phyloP scores from a whole-genome alignment of 2,797 vertebrate genomes.

The Simalia tracyae region DNA sequence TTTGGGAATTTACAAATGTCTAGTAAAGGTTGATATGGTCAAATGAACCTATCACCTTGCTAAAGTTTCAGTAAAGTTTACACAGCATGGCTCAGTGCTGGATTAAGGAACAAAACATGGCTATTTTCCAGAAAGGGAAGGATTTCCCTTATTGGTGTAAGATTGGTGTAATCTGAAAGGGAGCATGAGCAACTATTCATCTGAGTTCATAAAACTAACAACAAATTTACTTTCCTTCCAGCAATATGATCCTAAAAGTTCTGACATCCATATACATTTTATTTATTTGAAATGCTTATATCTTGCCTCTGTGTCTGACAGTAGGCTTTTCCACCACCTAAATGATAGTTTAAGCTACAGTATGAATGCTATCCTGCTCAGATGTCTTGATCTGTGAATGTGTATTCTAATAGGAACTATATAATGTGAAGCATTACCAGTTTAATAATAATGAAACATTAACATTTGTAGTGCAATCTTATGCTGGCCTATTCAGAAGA shows the following conservation, averaged over 20 bases:
- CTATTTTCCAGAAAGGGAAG: background rate
- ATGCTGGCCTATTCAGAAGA: background rate
- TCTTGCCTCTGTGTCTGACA: background rate
- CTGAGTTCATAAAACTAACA: background rate
- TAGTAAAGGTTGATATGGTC: background rate
- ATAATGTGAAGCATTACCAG: background rate
- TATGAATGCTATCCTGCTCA: background rate
- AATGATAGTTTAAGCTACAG: background rate
- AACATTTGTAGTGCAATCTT: background rate
- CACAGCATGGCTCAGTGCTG: background rate
- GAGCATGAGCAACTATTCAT: background rate
- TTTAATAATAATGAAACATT: background rate
- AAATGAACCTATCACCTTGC: background rate
- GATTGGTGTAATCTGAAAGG: background rate
- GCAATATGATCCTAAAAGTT: background rate
- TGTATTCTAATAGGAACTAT: background rate
- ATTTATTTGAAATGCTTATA: constrained; percentile 4
- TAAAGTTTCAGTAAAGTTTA: background rate
- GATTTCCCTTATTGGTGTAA: background rate
- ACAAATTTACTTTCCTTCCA: background rate
- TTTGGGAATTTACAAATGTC: background rate
- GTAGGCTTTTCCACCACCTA: background rate
- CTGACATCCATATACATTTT: background rate
- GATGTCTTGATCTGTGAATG: background rate
- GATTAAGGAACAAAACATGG: background rate